Base-by-base conservation (phyloP, 1,140 invertebrate species). In the Zophobas morio region DNA sequence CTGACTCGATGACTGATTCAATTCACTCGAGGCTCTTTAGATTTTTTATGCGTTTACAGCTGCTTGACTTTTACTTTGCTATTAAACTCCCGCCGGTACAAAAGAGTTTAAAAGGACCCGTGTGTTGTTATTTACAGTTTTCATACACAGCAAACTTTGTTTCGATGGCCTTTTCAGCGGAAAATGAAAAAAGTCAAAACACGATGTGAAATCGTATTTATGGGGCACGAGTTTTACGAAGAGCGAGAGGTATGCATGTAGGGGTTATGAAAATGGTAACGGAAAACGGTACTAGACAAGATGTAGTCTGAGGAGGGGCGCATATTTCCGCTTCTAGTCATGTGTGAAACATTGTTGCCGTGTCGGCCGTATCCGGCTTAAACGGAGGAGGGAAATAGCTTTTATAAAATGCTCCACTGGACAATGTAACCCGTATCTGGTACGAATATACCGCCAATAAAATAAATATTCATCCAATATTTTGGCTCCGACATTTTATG, bases 271-370 rank as follows among this genome's bases (percentile, higher is more conserved):
- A 35, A 20, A 72, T 37, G 70, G 70, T 51, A 72, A 66, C 60
- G 60, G 60, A 66, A 66, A 66, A 66, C 33, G 60, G 60, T 66
- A 66, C 60, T 66, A 66, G 71, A 73, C 51, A 73, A 73, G 71
- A 73, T 57, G 71, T 73, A 73, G 71, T 33, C 46, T 51, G 49
- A 20, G 34, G 40, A 70, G 49, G 74, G 77, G 49, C 42, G 36
- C 71, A 75, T 54, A 78, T 39, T 70, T 78, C 77, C 77, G 57
- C 40, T 49, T 51, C 51, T 57, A 74, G 73, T 70, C 73, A 75
- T 78, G 63, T 79, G 78, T 79, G 74, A 79, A 79, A 79, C 78
- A 71, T 78, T 75, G 74, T 79, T 76, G 74, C 78, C 78, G 78
- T 66, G 63, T 54, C 40, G 70, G 63, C 35, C 66, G 66, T 60